Percentiles rank a stretch among this genome's conserved stretches.
These are phyloP conservation scores for Dione vanillae DNA, from an alignment of 2,888 invertebrate genomes.

Conservation along the genomic window DNA sequence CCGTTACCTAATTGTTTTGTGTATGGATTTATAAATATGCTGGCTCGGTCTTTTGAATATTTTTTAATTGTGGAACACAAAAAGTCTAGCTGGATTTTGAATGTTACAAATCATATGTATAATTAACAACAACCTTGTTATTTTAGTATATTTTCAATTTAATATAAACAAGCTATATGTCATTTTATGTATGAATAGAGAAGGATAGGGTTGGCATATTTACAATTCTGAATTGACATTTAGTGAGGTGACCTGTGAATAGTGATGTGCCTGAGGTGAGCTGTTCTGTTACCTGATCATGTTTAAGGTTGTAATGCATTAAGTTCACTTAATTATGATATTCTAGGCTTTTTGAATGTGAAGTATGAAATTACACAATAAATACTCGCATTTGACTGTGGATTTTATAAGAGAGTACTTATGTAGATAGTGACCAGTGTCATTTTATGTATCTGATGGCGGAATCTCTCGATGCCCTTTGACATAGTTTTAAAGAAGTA, in stretches of 20 bases:
- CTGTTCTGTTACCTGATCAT: slow-evolving; percentile 47
- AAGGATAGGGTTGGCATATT: slow-evolving; percentile 1
- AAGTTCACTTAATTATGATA: slow-evolving; percentile 41
- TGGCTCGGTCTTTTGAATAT: background rate
- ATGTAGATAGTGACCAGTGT: slow-evolving; percentile 28
- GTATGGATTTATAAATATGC: background rate
- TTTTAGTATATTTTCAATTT: background rate
- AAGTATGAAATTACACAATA: slow-evolving; percentile 8
- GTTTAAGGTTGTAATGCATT: slow-evolving; percentile 44
- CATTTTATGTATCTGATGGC: slow-evolving; percentile 51
- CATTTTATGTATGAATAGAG: background rate
- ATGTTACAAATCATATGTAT: background rate
- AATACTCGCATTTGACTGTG: slow-evolving; percentile 24
- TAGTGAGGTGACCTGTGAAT: slow-evolving; percentile 23
- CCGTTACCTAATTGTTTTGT: slow-evolving; percentile 40
- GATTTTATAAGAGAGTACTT: slow-evolving; percentile 34
- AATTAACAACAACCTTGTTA: too few species aligned
- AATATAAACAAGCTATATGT: background rate
- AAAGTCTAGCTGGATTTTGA: background rate
- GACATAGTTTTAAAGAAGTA: slow-evolving; percentile 7
- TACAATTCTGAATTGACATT: slow-evolving; percentile 19
- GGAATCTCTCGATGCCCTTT: slow-evolving; percentile 51
- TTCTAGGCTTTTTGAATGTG: slow-evolving; percentile 25
- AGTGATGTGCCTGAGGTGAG: slow-evolving; percentile 31
- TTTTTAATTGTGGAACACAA: background rate